Conservation (phyloP, 1,140 invertebrate genomes). For the Penaeus chinensis region DNA sequence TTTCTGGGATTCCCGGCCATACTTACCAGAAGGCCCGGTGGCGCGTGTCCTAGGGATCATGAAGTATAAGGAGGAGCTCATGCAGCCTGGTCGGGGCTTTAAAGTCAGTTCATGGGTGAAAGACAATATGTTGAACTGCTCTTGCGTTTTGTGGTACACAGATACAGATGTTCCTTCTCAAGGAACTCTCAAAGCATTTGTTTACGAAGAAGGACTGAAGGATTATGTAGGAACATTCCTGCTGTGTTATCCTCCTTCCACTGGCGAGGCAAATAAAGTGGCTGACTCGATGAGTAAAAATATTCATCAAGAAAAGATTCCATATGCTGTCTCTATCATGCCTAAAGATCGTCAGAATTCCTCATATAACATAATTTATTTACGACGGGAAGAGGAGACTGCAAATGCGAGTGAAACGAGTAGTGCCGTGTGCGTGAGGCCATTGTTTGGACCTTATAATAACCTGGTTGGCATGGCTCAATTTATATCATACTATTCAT, state of each 20-base stretch:
- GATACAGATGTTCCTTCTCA: background rate
- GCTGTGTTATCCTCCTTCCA: slow-evolving; percentile 31
- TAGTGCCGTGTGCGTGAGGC: slow-evolving; percentile 47
- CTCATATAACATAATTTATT: slow-evolving; percentile 36
- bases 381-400: background rate
- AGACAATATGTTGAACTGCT: slow-evolving; percentile 26
- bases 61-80: slow-evolving; percentile 29
- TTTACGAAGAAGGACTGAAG: slow-evolving; percentile 58
- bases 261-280: background rate
- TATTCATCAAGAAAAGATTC: slow-evolving; percentile 20
- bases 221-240: slow-evolving; percentile 53
- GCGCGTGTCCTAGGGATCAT: slow-evolving; percentile 49
- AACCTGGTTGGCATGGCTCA: slow-evolving; percentile 33
- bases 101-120: slow-evolving; percentile 29
- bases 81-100: slow-evolving; percentile 17
- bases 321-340: slow-evolving; percentile 52
- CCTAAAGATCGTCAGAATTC: background rate
- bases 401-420: background rate
- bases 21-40: slow-evolving; percentile 23
- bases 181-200: slow-evolving; percentile 40
- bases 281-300: background rate
- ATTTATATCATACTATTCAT: slow-evolving; percentile 52
- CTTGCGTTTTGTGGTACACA: slow-evolving; percentile 53
- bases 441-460: slow-evolving; percentile 53
- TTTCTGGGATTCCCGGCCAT: slow-evolving; percentile 50